phyloP scores from a whole-genome alignment of 2,113 vertebrate genomes.

The Epinephelus lanceolatus region DNA sequence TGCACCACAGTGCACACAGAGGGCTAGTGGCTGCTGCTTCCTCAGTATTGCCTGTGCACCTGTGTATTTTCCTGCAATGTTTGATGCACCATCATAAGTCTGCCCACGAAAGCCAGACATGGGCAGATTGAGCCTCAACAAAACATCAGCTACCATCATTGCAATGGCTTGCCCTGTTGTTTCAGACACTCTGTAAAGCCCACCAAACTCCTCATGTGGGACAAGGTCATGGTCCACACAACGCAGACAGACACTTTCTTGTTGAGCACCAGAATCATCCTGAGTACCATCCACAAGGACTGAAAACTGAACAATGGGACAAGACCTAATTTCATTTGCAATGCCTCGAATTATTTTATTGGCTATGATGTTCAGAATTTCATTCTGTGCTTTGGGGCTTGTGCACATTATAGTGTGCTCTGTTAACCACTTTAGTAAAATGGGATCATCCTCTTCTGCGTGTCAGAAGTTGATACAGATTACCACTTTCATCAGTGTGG shows the following conservation, averaged over 20 bases:
- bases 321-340: background rate
- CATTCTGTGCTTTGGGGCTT: background rate
- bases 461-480: slow-evolving; percentile 1
- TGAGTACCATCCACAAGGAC: background rate
- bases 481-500: background rate
- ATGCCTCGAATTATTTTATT: background rate
- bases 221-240: background rate
- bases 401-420: no score
- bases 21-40: slow-evolving; percentile 3
- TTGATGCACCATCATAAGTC: background rate
- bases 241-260: background rate
- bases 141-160: background rate
- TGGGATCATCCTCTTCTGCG: background rate
- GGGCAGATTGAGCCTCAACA: background rate
- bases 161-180: background rate
- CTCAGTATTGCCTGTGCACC: background rate
- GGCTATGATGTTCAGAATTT: background rate
- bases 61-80: background rate
- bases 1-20: background rate
- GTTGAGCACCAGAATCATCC: background rate
- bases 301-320: background rate
- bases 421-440: background rate
- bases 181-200: background rate
- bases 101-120: no score
- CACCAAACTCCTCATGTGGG: background rate